Base-by-base conservation (phyloP, 1,140 invertebrate genomes). In the Drosophila azteca region DNA sequence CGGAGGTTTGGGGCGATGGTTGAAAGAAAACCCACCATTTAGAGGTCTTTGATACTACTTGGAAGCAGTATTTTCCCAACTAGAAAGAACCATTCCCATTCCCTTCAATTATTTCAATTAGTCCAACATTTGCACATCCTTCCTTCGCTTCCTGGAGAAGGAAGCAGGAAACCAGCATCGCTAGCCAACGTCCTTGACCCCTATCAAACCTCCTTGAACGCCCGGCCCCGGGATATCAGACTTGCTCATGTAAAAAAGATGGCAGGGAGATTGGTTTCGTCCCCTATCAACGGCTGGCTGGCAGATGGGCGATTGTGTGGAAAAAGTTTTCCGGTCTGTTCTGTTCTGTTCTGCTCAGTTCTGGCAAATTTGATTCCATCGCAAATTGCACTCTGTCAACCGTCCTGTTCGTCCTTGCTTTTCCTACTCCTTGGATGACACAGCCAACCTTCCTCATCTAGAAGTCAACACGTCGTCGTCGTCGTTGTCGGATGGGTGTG, bases 321-420 rank as follows among this genome's bases (percentile, higher is more conserved):
- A 48, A 49, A 52, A 52, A 69, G 44, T 69, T 58, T 67, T 58
- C 31, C 9, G 17, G 17, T 20, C 24, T 26, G 24, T 26, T 11
- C 17, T 20, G 17, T 11, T 39, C 35, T 39, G 9, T 24, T 24
- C 45, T 57, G 54, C 50, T 22, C 20, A 11, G 29, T 29, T 65
- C 61, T 64, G 76, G 43, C 77, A 84, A 84, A 83, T 79, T 84
- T 84, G 79, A 83, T 84, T 84, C 77, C 80, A 84, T 84, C 48
- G 71, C 64, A 79, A 76, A 69, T 69, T 69, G 66, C 66, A 69
- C 66, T 69, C 66, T 58, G 66, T 69, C 66, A 69, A 58, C 66
- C 8, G 50, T 39, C 9, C 35, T 13, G 35, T 39, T 9, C 31
- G 3, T 35, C 31, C 35, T 13, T 39, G 11, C 64, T 50, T 69